These are phyloP conservation scores for Caenorhabditis inopinata DNA, from an alignment of 1,140 invertebrate genomes.

Conservation along the genomic window DNA sequence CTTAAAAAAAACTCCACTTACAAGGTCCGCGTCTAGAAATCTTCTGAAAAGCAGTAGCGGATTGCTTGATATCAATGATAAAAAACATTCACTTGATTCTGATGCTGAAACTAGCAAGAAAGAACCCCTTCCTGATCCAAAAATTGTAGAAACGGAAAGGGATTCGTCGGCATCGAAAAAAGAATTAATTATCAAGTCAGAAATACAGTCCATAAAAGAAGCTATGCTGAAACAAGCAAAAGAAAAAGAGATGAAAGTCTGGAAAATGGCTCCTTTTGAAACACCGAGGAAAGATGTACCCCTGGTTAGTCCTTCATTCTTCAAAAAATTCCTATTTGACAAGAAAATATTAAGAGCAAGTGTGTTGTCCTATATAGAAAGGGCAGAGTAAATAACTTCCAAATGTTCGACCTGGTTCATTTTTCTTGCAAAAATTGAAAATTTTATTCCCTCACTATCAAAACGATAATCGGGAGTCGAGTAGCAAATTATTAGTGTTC, in stretches of 20 bases:
- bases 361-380: too few relatives aligned
- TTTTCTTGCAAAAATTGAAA: too few relatives aligned
- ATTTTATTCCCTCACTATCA: too few relatives aligned
- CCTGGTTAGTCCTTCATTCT: neutral
- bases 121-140: neutral
- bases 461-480: too few relatives aligned
- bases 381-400: too few relatives aligned
- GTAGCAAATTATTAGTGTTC: too few relatives aligned
- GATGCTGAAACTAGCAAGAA: neutral
- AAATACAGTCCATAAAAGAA: neutral
- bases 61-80: neutral
- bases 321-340: too few relatives aligned
- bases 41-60: neutral
- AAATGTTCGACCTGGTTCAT: too few relatives aligned
- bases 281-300: neutral
- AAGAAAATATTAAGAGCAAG: too few relatives aligned
- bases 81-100: neutral
- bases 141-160: neutral
- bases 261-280: neutral
- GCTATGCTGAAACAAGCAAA: neutral
- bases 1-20: neutral
- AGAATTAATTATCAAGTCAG: neutral
- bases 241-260: neutral
- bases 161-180: neutral
- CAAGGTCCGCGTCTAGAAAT: neutral